Percentiles rank a stretch among this genome's conserved stretches.
phyloP scores from a whole-genome alignment of 2,888 invertebrate species.

The Aphodius sticticus region DNA sequence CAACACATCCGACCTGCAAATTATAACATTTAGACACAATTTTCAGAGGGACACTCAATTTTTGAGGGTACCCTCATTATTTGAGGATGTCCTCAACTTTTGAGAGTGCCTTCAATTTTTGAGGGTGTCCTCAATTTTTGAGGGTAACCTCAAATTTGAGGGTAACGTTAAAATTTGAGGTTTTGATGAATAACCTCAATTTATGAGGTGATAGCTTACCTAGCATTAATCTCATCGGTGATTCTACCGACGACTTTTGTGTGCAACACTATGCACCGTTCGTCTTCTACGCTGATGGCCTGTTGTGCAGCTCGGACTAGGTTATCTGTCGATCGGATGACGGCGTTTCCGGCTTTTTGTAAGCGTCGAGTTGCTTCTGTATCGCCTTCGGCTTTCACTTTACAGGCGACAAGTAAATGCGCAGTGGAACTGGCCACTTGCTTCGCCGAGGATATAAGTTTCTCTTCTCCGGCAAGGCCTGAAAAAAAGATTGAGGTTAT shows the following conservation, averaged over 20 bases:
- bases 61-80: background rate
- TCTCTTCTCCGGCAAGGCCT: constrained; percentile 86
- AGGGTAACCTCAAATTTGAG: background rate
- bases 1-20: constrained; percentile 80
- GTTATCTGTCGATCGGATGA: constrained; percentile 97
- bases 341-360: constrained; percentile 94
- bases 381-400: constrained; percentile 97
- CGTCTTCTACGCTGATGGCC: constrained; percentile 91
- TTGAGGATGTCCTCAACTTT: background rate
- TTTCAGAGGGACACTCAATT: background rate
- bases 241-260: constrained; percentile 95
- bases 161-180: background rate
- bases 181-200: no score
- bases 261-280: constrained; percentile 89
- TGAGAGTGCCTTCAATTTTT: background rate
- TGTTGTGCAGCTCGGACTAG: constrained; percentile 93
- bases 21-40: constrained; percentile 19
- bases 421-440: constrained; percentile 98
- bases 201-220: constrained; percentile 56
- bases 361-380: constrained; percentile 92
- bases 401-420: constrained; percentile 96
- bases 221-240: constrained; percentile 93
- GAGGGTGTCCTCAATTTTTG: background rate
- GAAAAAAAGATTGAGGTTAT: background rate
- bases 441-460: constrained; percentile 94